Evolutionary conservation across 2,888 invertebrate genomes (phyloP).

Genomic region (Octonoba sinensis): DNA sequence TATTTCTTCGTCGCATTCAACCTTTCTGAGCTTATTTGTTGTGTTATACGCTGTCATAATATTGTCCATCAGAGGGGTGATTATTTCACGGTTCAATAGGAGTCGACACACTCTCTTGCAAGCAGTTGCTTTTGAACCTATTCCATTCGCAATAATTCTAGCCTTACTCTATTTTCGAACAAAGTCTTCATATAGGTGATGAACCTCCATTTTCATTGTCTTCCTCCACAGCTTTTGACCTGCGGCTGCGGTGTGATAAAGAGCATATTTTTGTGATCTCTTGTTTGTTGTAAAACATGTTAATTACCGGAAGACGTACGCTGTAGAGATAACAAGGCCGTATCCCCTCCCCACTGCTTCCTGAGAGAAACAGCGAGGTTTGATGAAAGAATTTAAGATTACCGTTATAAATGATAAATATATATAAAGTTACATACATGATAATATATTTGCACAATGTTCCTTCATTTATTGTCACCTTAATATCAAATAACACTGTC

Average conservation of each 20-base stretch:
- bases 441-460: no score
- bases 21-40: slow-evolving; percentile 29
- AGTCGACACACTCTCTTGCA: not conserved
- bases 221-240: slow-evolving; percentile 47
- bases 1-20: slow-evolving; percentile 4
- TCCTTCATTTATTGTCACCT: no score
- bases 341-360: not conserved
- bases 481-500: no score
- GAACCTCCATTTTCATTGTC: slow-evolving; percentile 46
- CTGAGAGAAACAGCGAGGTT: no score
- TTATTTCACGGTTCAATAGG: slow-evolving; percentile 9
- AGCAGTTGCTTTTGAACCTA: slow-evolving; percentile 16
- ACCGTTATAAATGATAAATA: no score
- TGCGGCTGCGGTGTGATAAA: slow-evolving; percentile 52
- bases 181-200: slow-evolving; percentile 18
- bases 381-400: no score
- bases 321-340: not conserved
- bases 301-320: slow-evolving; percentile 30
- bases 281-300: slow-evolving; percentile 45
- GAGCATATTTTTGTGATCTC: slow-evolving; percentile 57
- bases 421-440: no score
- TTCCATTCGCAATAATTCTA: slow-evolving; percentile 45
- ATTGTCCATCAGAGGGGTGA: not conserved
- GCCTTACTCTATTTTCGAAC: slow-evolving; percentile 47
- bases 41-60: not conserved